Conservation (phyloP, 2,888 invertebrate species). For the Synanthedon andrenaeformis region DNA sequence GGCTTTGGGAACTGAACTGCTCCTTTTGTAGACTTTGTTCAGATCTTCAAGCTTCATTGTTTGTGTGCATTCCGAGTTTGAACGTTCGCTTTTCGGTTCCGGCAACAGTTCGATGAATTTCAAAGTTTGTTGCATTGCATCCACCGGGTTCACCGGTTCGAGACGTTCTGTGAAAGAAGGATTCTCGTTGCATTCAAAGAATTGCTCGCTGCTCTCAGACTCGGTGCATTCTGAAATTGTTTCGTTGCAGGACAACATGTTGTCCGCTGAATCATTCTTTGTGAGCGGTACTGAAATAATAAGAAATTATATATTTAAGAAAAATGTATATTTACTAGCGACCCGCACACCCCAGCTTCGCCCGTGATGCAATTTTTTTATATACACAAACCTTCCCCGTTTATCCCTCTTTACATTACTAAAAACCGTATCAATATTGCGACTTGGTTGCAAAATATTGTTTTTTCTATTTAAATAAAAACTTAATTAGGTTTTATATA, state of each 20-base stretch:
- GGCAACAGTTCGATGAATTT: constrained; percentile 38
- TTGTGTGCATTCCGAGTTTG: constrained; percentile 17
- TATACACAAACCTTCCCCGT: no score
- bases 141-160: constrained; percentile 32
- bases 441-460: no score
- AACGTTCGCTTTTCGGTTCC: constrained; percentile 31
- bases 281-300: constrained; percentile 45
- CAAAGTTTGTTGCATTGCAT: constrained; percentile 32
- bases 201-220: constrained; percentile 66
- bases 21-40: constrained; percentile 54
- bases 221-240: constrained; percentile 66
- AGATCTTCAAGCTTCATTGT: constrained; percentile 52
- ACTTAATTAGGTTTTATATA: no score
- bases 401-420: no score
- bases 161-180: constrained; percentile 40
- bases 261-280: constrained; percentile 62
- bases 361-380: no score
- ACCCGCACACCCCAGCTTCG: no score
- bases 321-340: no score
- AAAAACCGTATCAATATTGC: no score
- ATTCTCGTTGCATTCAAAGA: constrained; percentile 58
- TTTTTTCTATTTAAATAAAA: no score
- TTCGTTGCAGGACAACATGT: constrained; percentile 63
- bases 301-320: background rate
- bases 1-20: constrained; percentile 55